A percentile compares a stretch with the other conserved stretches of the same genome.
phyloP scores from a whole-genome alignment of 2,113 vertebrate species.

The Rhea americana region DNA sequence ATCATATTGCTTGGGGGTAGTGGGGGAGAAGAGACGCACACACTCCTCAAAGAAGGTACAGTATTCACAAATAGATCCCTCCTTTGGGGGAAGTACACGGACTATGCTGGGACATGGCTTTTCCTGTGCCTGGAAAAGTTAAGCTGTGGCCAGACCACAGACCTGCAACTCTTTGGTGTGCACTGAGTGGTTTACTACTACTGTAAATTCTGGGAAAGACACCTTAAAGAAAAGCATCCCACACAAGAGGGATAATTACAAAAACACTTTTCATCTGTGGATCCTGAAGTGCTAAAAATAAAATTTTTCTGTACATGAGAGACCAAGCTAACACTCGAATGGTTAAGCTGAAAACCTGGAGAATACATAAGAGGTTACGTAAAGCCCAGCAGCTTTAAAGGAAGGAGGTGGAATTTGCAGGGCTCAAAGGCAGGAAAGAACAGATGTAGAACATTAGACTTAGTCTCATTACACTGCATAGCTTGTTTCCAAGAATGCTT shows the following conservation, averaged over 20 bases:
- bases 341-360: constrained; percentile 34
- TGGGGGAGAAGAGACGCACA: background rate
- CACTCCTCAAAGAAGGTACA: background rate
- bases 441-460: constrained; percentile 5
- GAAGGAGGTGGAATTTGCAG: constrained; percentile 40
- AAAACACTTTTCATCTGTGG: background rate
- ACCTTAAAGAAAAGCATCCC: background rate
- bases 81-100: background rate
- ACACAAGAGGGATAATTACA: background rate
- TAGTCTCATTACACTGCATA: constrained; percentile 20
- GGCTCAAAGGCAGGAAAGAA: constrained; percentile 62
- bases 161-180: background rate
- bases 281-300: constrained; percentile 20
- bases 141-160: background rate
- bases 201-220: background rate
- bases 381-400: constrained; percentile 46
- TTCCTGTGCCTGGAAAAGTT: background rate
- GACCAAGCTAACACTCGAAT: constrained; percentile 9
- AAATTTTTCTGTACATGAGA: background rate
- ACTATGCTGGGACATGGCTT: background rate
- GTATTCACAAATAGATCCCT: background rate
- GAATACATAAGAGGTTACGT: constrained; percentile 17
- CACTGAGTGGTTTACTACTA: background rate
- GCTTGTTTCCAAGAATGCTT: constrained; percentile 50
- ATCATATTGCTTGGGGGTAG: background rate